Percentiles rank a stretch among this genome's conserved stretches.
These are phyloP conservation scores for Drosophila sulfurigaster DNA, from an alignment of 1,140 invertebrate genomes.

Conservation along the genomic window DNA sequence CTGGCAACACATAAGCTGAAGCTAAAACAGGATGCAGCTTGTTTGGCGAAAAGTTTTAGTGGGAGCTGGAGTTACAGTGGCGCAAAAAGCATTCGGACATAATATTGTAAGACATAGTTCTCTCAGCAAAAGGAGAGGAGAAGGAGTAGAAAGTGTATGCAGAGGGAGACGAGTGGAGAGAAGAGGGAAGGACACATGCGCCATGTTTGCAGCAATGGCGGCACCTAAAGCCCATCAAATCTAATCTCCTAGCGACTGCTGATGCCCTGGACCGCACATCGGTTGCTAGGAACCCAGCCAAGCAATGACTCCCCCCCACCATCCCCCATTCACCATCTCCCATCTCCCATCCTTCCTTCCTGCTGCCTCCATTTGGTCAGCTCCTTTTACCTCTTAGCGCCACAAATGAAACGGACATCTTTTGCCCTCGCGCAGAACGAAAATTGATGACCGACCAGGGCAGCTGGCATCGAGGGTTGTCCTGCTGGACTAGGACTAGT, in stretches of 20 bases:
- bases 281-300: conserved; percentile 65
- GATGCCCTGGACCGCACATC: conserved; percentile 58
- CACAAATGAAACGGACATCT: conserved; percentile 76
- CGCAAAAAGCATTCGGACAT: conserved; percentile 28
- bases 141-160: too few species aligned
- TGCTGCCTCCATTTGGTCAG: not conserved
- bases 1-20: not conserved
- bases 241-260: conserved; percentile 80
- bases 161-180: conserved; percentile 24
- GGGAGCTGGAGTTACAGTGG: conserved; percentile 26
- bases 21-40: not conserved
- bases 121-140: not conserved
- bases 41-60: not conserved
- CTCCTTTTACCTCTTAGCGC: conserved; percentile 24
- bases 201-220: conserved; percentile 53
- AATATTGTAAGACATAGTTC: conserved; percentile 32
- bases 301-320: not conserved
- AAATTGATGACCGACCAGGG: conserved; percentile 77
- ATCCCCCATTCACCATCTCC: not conserved
- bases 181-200: conserved; percentile 35
- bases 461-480: conserved; percentile 48
- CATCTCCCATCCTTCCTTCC: too few species aligned
- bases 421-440: conserved; percentile 67
- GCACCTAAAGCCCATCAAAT: conserved; percentile 81
- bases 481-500: conserved; percentile 32